Percentiles rank a stretch among this genome's conserved stretches.
phyloP scores from a whole-genome alignment of 2,797 vertebrate species.

The Echeneis naucrates region DNA sequence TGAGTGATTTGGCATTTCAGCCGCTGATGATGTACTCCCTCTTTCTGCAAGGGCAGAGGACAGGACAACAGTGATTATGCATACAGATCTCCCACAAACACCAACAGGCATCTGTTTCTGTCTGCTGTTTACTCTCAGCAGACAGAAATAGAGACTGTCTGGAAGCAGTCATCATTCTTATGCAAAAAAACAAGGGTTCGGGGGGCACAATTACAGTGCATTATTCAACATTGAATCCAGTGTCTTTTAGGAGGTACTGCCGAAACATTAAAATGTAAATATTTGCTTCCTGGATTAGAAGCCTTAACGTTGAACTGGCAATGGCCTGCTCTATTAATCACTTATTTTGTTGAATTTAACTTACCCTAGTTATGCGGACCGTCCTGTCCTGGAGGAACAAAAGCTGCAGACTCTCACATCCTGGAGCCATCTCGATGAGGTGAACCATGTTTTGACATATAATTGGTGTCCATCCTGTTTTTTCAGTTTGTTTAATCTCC shows the following conservation, averaged over 20 bases:
- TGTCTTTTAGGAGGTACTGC: background rate
- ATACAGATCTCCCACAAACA: background rate
- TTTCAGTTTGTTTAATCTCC: no score
- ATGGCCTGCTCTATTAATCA: no score
- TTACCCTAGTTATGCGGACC: no score
- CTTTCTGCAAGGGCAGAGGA: conserved; percentile 47
- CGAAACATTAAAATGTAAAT: background rate
- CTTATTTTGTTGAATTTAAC: no score
- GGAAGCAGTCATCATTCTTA: background rate
- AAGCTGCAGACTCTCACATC: no score
- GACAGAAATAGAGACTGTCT: background rate
- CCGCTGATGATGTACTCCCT: conserved; percentile 31
- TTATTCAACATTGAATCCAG: background rate
- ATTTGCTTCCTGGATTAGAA: no score
- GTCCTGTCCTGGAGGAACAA: no score
- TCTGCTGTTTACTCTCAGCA: background rate
- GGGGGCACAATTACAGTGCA: background rate
- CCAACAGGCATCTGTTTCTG: background rate
- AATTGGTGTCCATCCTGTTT: no score
- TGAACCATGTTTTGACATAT: no score
- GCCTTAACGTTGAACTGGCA: no score
- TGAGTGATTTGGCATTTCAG: conserved; percentile 62
- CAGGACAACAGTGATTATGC: conserved; percentile 20
- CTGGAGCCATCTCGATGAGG: no score
- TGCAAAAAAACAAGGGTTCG: no score